Percentiles rank a stretch among this genome's conserved stretches.
Evolutionary conservation across 2,888 invertebrate genomes (phyloP).

Genomic region (Oxytorus armatus): DNA sequence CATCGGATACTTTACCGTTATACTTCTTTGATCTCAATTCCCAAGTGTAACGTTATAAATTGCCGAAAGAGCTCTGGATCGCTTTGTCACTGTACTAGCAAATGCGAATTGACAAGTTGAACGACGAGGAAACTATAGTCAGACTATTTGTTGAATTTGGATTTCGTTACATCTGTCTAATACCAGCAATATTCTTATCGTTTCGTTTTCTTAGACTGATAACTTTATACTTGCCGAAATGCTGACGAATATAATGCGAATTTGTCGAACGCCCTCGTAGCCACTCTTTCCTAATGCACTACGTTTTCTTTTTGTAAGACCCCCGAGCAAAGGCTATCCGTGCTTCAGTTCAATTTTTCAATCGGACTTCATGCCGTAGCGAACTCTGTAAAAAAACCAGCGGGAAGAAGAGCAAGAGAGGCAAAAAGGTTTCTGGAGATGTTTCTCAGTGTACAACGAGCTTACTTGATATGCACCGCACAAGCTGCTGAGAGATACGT

Average conservation of each 20-base stretch:
- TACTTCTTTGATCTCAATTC: slow-evolving; percentile 48
- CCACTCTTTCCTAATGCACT: too few relatives aligned
- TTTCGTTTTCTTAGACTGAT: not conserved
- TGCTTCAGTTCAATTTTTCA: slow-evolving; percentile 22
- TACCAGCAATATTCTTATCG: not conserved
- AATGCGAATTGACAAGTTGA: slow-evolving; percentile 39
- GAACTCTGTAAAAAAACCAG: slow-evolving; percentile 14
- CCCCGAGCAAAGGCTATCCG: too few relatives aligned
- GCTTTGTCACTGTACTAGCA: slow-evolving; percentile 16
- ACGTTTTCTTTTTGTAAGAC: too few relatives aligned
- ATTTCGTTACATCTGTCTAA: slow-evolving; percentile 1
- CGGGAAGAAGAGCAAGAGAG: slow-evolving; percentile 1
- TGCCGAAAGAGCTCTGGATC: slow-evolving; percentile 23
- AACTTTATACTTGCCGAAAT: not conserved
- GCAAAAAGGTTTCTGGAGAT: slow-evolving; percentile 12
- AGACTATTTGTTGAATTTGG: not conserved
- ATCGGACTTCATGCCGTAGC: slow-evolving; percentile 41
- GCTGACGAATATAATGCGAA: not conserved
- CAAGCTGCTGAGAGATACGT: slow-evolving; percentile 39
- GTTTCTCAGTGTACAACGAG: slow-evolving; percentile 13
- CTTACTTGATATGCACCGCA: too few relatives aligned
- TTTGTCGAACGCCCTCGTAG: too few relatives aligned
- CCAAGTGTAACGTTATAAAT: slow-evolving; percentile 46
- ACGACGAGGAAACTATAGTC: slow-evolving; percentile 2
- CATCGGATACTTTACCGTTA: slow-evolving; percentile 24